Base-by-base conservation (phyloP, 2,888 invertebrate species). In the Cosmia trapezina region DNA sequence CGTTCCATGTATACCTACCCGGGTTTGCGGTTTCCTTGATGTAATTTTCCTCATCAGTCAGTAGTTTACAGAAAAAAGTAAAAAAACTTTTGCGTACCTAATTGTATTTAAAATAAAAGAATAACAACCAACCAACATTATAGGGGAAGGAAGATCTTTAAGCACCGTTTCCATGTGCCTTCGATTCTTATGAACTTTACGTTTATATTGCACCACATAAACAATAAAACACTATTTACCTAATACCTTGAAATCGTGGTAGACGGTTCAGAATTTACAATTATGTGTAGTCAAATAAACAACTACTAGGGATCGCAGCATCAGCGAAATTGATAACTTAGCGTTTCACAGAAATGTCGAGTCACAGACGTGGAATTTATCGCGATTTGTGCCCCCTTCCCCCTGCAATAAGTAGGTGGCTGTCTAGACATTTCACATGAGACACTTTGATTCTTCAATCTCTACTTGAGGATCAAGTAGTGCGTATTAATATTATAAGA, bases 331-430 rank as follows among this genome's bases (percentile, higher is more conserved):
- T 76, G 65, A 19, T 64, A 70, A 49, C 54, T 72, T 63, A 49
- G 37, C 37, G 49, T 67, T 78, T 83, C 72, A 77, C 57, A 70
- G 69, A 81, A 83, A 71, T 73, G 63, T 73, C 70, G 60, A 77
- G 61, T 78, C 74, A 77, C 57, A 69, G 73, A 72, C 69, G 45
- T 76, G 65, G 75, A 77, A 86, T 83, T 65, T 65, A 62, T 77
- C 62, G 65, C 51, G 53, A 70, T 72, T 77, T 64, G 61, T 56
- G 22, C n/a, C 43, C 59, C 65, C 45, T 57, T 37, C 63, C 51
- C 57, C 60, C 64, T 47, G 54, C 47, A 22, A 43, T 62, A 72
- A 33, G 54, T 67, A 71, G 4, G 56, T 79, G 59, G 43, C 73
- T 49, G 83, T 71, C 69, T 78, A 78, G 83, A 78, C 82, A 54